Base-by-base conservation (phyloP, 2,113 vertebrate genomes). In the Gambusia holbrooki region DNA sequence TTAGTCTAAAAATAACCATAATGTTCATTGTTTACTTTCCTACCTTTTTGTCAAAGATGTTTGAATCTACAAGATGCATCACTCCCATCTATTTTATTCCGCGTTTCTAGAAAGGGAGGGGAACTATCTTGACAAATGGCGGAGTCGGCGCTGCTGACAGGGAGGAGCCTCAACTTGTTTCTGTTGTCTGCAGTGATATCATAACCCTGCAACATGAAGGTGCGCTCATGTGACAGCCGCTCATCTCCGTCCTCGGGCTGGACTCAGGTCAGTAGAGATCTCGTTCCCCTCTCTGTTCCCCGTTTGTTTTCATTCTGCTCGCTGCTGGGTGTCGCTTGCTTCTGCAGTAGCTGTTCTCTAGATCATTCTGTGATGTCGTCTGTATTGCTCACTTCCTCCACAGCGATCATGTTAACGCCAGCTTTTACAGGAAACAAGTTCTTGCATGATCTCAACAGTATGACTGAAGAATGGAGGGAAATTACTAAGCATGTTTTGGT, bases 181-280 rank as follows among this genome's bases (percentile, higher is more conserved):
- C 40, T 67, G 81, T 77, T 83, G 78, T 85, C 89, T 90, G 92
- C 89, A 84, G 87, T 86, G 87, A 88, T 86, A 91, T 83, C 88
- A 90, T 74, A 91, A 92, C 87, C 84, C 90, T 89, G 91, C 89
- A 93, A 86, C 69, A 82, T 85, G 81, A 89, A 87, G 71, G 80
- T 32, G 19, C 40, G 51, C 67, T 82, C 79, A 66, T 73, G 54
- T 88, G 84, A 81, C 69, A 66, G 77, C 5, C 66, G 66, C 73
- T 70, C 66, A 22, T 75, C 78, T 71, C 73, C 82, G 72, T 87
- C 81, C 62, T 70, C 37, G 62, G 71, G 14, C 63, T 25, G 70
- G 35, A 79, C 73, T 40, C 84, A 89, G 93, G 90, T 93, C 77
- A 84, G 91, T 92, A 17, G 71, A 61, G 25, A 60, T 68, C 40